These are phyloP conservation scores for Merodon equestris DNA, from an alignment of 2,888 invertebrate genomes.

Conservation along the genomic window DNA sequence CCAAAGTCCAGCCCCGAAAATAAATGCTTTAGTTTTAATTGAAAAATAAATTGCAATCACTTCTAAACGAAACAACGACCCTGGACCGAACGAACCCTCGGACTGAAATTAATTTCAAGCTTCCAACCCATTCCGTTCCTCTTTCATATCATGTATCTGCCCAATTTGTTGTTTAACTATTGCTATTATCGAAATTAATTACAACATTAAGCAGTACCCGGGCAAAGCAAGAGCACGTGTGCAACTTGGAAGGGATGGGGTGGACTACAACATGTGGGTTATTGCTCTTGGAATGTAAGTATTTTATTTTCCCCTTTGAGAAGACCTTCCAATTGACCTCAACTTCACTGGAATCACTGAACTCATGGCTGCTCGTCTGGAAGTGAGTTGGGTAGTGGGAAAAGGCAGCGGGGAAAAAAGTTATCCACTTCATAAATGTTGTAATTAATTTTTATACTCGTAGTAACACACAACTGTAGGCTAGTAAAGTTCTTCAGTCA, in stretches of 20 bases:
- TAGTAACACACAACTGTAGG: slow-evolving; percentile 24
- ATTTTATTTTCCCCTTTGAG: not conserved
- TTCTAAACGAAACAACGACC: no score
- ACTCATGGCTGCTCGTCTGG: slow-evolving; percentile 9
- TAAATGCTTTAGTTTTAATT: slow-evolving; percentile 12
- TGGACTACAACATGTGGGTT: not conserved
- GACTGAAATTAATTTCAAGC: slow-evolving; percentile 12
- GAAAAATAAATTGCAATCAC: slow-evolving; percentile 21
- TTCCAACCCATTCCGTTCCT: not conserved
- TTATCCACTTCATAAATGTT: slow-evolving; percentile 52
- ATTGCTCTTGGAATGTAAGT: not conserved
- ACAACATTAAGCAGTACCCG: slow-evolving; percentile 30
- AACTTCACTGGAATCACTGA: slow-evolving; percentile 41
- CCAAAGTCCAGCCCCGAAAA: not conserved
- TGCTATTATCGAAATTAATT: slow-evolving; percentile 46
- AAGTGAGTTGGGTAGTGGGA: not conserved
- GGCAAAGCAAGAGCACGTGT: slow-evolving; percentile 19
- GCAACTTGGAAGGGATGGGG: slow-evolving; percentile 13
- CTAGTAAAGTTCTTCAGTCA: not conserved
- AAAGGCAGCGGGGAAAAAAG: slow-evolving; percentile 11
- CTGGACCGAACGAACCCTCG: not conserved
- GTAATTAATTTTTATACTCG: slow-evolving; percentile 51
- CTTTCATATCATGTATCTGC: not conserved
- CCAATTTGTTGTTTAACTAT: slow-evolving; percentile 24
- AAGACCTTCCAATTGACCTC: slow-evolving; percentile 55